Base-by-base conservation (phyloP, 2,113 vertebrate species). In the Rhegmatorhina hoffmannsi region DNA sequence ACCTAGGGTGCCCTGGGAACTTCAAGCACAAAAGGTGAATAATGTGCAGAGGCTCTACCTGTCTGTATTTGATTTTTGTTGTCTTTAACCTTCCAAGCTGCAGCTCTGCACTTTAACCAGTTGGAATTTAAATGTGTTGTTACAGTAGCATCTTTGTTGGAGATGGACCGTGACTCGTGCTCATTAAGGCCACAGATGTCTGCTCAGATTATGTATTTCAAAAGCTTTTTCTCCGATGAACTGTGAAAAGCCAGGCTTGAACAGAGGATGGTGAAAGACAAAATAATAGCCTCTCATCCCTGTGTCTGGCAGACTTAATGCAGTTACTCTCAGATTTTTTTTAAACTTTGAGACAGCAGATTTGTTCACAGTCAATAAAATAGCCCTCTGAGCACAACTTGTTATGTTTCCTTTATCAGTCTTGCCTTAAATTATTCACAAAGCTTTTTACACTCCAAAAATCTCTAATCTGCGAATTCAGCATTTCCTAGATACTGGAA, bases 341-440 rank as follows among this genome's bases (percentile, higher is more conserved):
- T 90, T 94, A 93, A 93, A 92, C 80, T 92, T 94, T 36, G 81
- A 94, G 94, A 69, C 82, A 13, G n/a, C 53, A 49, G 38, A 95
- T 95, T 96, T 92, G 67, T 96, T 93, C 84, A 8, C 59, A 81
- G 92, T 91, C 93, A 80, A 33, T 95, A 90, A 96, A 93, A 90
- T 52, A 91, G 55, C 63, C 83, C 74, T 68, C 47, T 46, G 77
- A 96, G 82, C 74, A 43, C 82, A 63, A 5, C 20, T 62, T 2
- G 0, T 53, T 76, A 36, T 18, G 50, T 94, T 96, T 95, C 89
- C 79, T 70, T 97, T 96, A 80, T 94, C 86, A 89, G 69, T 85
- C 70, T 80, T 67, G 84, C 73, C 84, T 86, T 97, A 88, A 97
- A 96, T 97, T 94, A 96, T 96, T 97, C 93, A 94, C 81, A 70